Evolutionary conservation across 2,888 invertebrate genomes (phyloP), one percentile per base, ranked within the genome.

Genomic region (Patella ulyssiponensis): DNA sequence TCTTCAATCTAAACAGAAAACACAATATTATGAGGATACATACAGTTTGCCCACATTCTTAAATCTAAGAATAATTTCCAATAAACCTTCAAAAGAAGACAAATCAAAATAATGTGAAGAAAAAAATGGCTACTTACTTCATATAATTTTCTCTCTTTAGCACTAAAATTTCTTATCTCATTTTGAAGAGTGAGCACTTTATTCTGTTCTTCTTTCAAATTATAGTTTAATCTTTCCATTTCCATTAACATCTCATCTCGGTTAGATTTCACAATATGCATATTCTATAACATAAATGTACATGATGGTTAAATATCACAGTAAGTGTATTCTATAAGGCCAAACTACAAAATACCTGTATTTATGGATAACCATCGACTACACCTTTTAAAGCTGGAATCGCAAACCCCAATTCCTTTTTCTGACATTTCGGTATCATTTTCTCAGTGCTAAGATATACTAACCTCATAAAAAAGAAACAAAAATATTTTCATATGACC

Each of bases 211-310:
- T 90, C 88, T 82, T 91, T 91, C 75, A 91, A 81, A 81, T 90
- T 89, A 75, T 87, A 80, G 77, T 91, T 90, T 14, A 90, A 81
- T 51, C 85, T 86, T 76, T 92, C 92, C 89, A 92, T 89, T 81
- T 92, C 91, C 79, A 87, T 85, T 73, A 92, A 78, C 74, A 92
- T 84, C 72, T 88, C 89, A 79, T 91, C 91, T 82, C 92, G 91
- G 78, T 88, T 91, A 58, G 84, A 81, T 78, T 89, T 91, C 74
- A 92, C 83, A 44, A 86, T 85, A 14, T 84, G 86, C 78, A 91
- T 83, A 81, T 91, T 91, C 92, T 92, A 79, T 51, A 79, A 80
- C 52, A 69, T 17, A n/a, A 58, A 74, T 23, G 64, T 12, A 71
- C n/a, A 56, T 33, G 0, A 5, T 3, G 44, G 44, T 44, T 44